Conservation (phyloP, 2,113 vertebrate genomes). For the Calidris pugnax region DNA sequence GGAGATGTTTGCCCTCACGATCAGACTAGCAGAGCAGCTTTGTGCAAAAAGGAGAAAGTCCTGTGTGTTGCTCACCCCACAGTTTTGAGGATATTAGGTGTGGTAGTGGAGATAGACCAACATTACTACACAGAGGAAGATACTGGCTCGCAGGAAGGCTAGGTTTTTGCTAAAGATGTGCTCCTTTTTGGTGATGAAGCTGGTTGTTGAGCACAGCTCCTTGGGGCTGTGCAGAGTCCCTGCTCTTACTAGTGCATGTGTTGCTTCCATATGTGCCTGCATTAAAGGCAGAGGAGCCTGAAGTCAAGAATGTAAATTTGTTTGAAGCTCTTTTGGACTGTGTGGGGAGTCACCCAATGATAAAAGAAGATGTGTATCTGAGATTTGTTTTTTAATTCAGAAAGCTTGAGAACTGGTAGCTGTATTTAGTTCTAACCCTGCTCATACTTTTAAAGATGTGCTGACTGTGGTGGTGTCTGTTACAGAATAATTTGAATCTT, state of each 20-base stretch:
- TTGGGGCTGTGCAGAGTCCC: neutral
- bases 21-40: neutral
- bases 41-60: neutral
- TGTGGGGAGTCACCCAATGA: neutral
- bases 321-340: neutral
- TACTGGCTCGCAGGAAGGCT: neutral
- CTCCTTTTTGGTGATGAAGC: neutral
- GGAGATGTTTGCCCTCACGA: neutral
- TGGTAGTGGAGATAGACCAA: neutral
- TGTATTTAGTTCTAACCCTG: neutral
- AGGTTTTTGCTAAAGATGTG: neutral
- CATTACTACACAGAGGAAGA: neutral
- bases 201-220: neutral
- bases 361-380: neutral
- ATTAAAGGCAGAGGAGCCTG: neutral
- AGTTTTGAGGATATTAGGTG: neutral
- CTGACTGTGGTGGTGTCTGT: neutral
- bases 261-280: accelerated
- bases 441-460: neutral
- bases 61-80: neutral
- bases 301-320: neutral
- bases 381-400: neutral
- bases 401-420: neutral
- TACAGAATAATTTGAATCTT: neutral
- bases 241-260: neutral